Conservation (phyloP, 1,140 invertebrate genomes). For the Neodiprion virginianus region DNA sequence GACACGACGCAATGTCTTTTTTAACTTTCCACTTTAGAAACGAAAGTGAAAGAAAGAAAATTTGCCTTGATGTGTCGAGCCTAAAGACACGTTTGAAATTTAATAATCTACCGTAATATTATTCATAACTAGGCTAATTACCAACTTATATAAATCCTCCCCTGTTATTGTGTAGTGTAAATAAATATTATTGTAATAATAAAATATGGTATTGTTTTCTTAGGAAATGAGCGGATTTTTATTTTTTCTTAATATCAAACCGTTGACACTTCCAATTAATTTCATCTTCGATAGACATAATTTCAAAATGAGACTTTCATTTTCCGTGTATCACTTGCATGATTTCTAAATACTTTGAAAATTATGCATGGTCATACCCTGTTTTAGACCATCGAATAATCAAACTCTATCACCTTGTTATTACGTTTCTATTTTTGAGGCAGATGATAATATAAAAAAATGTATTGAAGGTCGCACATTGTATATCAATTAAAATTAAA, state of each 20-base stretch:
- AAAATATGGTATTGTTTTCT: slow-evolving; percentile 17
- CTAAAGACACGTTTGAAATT: background rate
- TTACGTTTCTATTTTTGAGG: too few relatives aligned
- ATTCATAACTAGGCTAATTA: background rate
- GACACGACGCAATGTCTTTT: background rate
- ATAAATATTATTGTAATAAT: slow-evolving; percentile 57
- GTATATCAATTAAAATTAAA: too few relatives aligned
- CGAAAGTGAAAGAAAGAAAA: background rate
- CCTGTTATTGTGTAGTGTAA: slow-evolving; percentile 59
- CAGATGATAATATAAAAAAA: too few relatives aligned
- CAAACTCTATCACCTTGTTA: too few relatives aligned
- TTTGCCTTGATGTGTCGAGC: background rate
- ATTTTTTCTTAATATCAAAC: background rate
- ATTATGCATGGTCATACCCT: too few relatives aligned
- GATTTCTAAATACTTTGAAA: too few relatives aligned
- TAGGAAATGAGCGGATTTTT: background rate
- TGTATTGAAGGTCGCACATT: too few relatives aligned
- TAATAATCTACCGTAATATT: background rate
- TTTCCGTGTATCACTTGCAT: too few relatives aligned
- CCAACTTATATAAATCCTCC: slow-evolving; percentile 40
- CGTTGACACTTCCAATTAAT: too few relatives aligned
- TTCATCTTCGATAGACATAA: too few relatives aligned
- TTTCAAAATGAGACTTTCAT: too few relatives aligned
- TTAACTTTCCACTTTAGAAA: background rate
- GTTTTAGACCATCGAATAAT: too few relatives aligned